Evolutionary conservation across 2,888 invertebrate genomes (phyloP), one percentile per base, ranked within the genome.

Genomic region (Zootermopsis nevadensis): DNA sequence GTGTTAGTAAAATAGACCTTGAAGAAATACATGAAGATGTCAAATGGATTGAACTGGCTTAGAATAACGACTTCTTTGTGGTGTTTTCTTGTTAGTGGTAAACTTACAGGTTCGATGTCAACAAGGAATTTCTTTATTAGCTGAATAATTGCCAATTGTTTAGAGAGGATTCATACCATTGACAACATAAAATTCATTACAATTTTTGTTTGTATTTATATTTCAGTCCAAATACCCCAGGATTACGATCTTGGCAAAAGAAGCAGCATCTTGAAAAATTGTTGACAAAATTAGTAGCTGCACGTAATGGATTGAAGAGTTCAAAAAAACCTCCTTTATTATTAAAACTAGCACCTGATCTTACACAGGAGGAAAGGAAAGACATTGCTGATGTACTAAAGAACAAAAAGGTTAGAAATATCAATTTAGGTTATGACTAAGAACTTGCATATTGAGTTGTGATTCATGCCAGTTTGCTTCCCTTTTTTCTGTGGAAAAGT

Each of bases 291-390:
- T 91, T 96, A 0, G 92, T 95, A 81, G 89, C 91, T 86, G 91
- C 93, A 0, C 92, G 94, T 86, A 90, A 93, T 86, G 88, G 88
- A 12, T 88, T 94, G 12, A 86, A 89, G 35, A 85, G 86, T 0
- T 87, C 89, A 2, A 90, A 89, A 8, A 93, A 92, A 85, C 94
- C 95, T 4, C 97, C 97, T 0, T 89, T 99, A n/a, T 90, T 99
- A n/a, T 89, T 99, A 0, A 99, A 99, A 91, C 91, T 99, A 82
- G 95, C 99, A 0, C 99, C 99, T 0, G 99, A 99, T 90, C 91
- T 99, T 80, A 93, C 91, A 0, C 88, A 91, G 33, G 91, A 93
- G 69, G 97, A 99, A 87, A 92, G 94, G 87, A 92, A 93, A 86
- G 97, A 98, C 88, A 94, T 99, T 86, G 96, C 95, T 0, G 91